Evolutionary conservation across 2,888 invertebrate genomes (phyloP), one percentile per base, ranked within the genome.

Genomic region (Pollenia griseotomentosa): DNA sequence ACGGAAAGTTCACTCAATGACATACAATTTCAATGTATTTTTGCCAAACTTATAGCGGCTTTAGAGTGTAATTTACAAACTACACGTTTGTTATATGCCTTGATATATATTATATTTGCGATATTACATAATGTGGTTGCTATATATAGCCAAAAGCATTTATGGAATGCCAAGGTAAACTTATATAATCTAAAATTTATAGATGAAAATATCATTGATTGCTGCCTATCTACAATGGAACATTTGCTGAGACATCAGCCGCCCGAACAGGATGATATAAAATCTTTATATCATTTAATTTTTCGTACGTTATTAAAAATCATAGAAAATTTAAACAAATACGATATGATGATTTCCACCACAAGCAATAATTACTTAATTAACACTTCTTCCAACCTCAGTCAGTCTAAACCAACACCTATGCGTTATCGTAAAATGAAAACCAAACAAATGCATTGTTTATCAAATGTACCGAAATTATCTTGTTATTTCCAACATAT

Each of bases 401-500:
- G 46, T 57, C 48, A 23, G 11, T 78, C 86, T 12, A 88, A 88
- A 73, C 75, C 88, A 68, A 14, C 89, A 88, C 7, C 88, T 73
- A 80, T 68, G 68, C 81, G 87, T 19, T 89, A 88, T 51, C 85
- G 88, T 14, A 89, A 89, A 83, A n/a, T 83, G 40, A 88, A 90
- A 4, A 87, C 88, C 12, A 90, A 88, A 14, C 92, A 92, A 82
- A 59, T 91, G 9, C 92, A 92, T 71, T 92, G 91, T 61, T 46
- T 80, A 65, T 71, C 88, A 7, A 86, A 88, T 12, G 78, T 75
- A 79, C 86, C 83, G 9, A 90, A 90, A 4, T 83, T 93, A 3
- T 90, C 92, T 44, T 93, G 93, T 55, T 91, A 90, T 51, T 91
- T 93, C 74, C 93, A 93, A 88, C 91, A 91, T 48, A 90, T 92